Evolutionary conservation across 2,797 vertebrate genomes (phyloP).

Genomic region (Gambusia yucatana): DNA sequence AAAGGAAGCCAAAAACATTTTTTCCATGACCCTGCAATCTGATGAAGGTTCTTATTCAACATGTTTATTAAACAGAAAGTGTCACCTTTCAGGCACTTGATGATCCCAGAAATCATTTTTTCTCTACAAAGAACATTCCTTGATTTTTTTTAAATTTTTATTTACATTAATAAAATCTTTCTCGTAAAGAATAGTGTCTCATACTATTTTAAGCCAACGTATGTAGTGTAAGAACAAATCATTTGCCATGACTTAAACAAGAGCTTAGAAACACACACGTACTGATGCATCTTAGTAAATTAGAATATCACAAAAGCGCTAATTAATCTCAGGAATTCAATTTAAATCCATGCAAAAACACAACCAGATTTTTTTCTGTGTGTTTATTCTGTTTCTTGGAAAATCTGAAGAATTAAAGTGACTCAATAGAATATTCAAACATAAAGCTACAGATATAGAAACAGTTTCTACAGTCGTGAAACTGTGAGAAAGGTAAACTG

Average conservation of each 20-base stretch:
- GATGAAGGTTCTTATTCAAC: constrained; percentile 51
- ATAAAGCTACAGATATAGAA: not conserved
- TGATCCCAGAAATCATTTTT: constrained; percentile 48
- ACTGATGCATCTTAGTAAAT: not conserved
- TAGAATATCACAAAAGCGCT: not conserved
- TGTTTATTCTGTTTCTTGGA: not conserved
- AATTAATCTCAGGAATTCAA: not conserved
- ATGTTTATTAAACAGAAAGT: constrained; percentile 73
- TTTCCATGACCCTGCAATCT: constrained; percentile 18
- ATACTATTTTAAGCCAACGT: constrained; percentile 58
- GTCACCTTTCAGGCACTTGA: constrained; percentile 62
- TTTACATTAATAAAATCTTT: constrained; percentile 59
- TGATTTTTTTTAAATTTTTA: constrained; percentile 41
- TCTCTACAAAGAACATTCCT: constrained; percentile 49
- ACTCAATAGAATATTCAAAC: not conserved
- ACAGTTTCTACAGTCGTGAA: not conserved
- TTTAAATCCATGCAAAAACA: not conserved
- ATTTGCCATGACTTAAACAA: constrained; percentile 3
- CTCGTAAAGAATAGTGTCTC: constrained; percentile 70
- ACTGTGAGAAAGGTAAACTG: no score
- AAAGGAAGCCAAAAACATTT: not conserved
- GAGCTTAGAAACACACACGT: not conserved
- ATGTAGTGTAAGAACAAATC: constrained; percentile 67
- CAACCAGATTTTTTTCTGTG: not conserved
- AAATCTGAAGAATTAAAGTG: not conserved